These are phyloP conservation scores for Porphyrio hochstetteri DNA, from an alignment of 2,113 vertebrate genomes.

Conservation along the genomic window DNA sequence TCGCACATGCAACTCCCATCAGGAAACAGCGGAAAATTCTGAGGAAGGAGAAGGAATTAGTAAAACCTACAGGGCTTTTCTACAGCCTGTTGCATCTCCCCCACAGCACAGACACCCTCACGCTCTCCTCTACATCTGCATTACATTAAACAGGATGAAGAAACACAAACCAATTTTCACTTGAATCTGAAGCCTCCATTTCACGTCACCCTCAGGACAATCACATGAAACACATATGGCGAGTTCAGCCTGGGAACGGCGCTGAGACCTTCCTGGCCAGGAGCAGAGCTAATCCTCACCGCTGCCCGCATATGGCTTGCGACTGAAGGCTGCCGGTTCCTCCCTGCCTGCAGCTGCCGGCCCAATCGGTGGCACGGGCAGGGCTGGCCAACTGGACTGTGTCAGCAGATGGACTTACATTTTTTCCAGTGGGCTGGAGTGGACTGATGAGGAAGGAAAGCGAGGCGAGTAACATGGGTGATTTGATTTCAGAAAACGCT, in stretches of 20 bases:
- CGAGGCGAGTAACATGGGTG: neutral
- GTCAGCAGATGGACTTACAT: neutral
- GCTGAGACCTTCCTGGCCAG: slow-evolving; percentile 25
- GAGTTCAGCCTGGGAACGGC: slow-evolving; percentile 16
- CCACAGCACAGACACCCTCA: neutral
- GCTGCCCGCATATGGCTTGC: neutral
- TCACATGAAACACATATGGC: neutral
- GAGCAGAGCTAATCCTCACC: slow-evolving; percentile 49
- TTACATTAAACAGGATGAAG: slow-evolving; percentile 5
- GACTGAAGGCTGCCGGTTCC: neutral
- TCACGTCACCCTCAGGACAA: slow-evolving; percentile 1
- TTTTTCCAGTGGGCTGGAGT: neutral
- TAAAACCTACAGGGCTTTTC: neutral
- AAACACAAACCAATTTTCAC: slow-evolving; percentile 40
- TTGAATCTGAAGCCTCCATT: slow-evolving; percentile 5
- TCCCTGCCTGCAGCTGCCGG: slow-evolving; percentile 20
- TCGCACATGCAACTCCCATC: slow-evolving; percentile 13
- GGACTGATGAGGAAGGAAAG: neutral
- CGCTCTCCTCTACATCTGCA: slow-evolving; percentile 3
- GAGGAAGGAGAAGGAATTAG: slow-evolving; percentile 23
- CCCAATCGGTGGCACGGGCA: neutral
- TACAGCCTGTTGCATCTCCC: neutral
- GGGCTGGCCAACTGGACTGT: neutral
- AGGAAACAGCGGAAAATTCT: slow-evolving; percentile 42
- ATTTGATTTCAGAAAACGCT: neutral